These are phyloP conservation scores for Notodonta dromedarius DNA, from an alignment of 2,888 invertebrate genomes.

Conservation along the genomic window DNA sequence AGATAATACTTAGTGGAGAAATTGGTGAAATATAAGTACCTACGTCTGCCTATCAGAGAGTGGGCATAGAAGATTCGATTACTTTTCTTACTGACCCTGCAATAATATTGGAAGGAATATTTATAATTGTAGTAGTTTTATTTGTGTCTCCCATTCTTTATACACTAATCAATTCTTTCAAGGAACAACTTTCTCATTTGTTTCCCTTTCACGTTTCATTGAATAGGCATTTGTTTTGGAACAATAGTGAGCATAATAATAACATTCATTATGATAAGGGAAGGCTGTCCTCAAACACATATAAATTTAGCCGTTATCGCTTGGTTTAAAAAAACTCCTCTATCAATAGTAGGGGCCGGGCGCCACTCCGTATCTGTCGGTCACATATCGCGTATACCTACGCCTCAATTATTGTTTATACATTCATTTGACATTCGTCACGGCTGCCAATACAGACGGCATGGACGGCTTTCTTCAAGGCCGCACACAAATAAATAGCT, in stretches of 20 bases:
- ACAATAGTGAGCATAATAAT: background rate
- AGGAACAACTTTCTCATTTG: too few relatives aligned
- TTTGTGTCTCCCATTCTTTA: too few relatives aligned
- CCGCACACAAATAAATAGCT: conserved; percentile 49
- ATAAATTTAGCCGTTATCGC: background rate
- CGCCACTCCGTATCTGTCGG: conserved; percentile 31
- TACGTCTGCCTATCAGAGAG: too few relatives aligned
- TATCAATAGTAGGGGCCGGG: conserved; percentile 32
- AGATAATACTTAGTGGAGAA: too few relatives aligned
- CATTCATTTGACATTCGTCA: conserved; percentile 66
- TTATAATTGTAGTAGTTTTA: too few relatives aligned
- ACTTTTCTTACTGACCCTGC: too few relatives aligned
- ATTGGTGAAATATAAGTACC: too few relatives aligned
- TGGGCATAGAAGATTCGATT: too few relatives aligned
- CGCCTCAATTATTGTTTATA: conserved; percentile 58
- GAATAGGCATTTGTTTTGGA: background rate
- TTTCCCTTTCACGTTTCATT: background rate
- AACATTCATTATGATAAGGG: background rate
- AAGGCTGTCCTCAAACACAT: background rate
- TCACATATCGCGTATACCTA: conserved; percentile 29
- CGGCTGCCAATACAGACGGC: conserved; percentile 58
- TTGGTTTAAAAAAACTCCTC: background rate
- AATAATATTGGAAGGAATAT: too few relatives aligned
- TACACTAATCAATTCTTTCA: too few relatives aligned
- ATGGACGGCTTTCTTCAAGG: conserved; percentile 62